Evolutionary conservation across 1,140 invertebrate genomes (phyloP).

Genomic region (Atopsyche davidsoni): DNA sequence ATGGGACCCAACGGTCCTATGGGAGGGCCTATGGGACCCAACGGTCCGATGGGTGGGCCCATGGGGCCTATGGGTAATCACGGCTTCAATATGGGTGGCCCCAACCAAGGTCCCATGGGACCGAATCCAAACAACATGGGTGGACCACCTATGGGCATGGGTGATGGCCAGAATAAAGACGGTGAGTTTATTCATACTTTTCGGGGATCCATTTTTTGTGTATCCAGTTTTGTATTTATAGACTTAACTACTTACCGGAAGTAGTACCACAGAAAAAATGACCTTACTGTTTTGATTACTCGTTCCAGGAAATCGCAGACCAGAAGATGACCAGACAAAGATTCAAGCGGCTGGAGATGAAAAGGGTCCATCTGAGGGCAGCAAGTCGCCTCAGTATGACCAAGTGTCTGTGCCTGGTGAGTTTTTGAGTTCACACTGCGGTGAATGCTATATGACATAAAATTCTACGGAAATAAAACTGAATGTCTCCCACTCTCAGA

Average conservation of each 20-base stretch:
- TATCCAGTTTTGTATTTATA: too few relatives aligned
- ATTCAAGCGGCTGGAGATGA: slow-evolving; percentile 15
- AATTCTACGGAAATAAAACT: too few relatives aligned
- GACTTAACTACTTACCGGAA: too few relatives aligned
- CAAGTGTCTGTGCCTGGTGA: slow-evolving; percentile 7
- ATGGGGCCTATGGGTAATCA: slow-evolving; percentile 13
- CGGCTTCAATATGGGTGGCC: slow-evolving; percentile 3
- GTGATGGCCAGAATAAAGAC: slow-evolving; percentile 20
- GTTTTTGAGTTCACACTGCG: too few relatives aligned
- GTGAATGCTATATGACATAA: too few relatives aligned
- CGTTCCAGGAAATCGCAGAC: slow-evolving; percentile 21
- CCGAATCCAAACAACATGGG: slow-evolving; percentile 5
- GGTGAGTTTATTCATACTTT: slow-evolving; percentile 15
- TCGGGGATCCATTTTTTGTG: too few relatives aligned
- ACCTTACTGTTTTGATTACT: slow-evolving; percentile 1
- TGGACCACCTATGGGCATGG: slow-evolving; percentile 18
- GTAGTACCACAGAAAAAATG: too few relatives aligned
- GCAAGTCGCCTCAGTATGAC: too few relatives aligned
- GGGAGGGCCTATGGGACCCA: slow-evolving; percentile 30
- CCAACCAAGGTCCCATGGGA: slow-evolving; percentile 13
- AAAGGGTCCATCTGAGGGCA: slow-evolving; percentile 24
- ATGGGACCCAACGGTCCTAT: slow-evolving; percentile 29
- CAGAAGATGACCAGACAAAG: slow-evolving; percentile 25
- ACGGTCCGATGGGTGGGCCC: slow-evolving; percentile 36
- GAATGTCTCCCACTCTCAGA: too few relatives aligned